Percentiles rank a stretch among this genome's conserved stretches.
Conservation (phyloP, 2,888 invertebrate species). For the Tricholauxania praeusta region DNA sequence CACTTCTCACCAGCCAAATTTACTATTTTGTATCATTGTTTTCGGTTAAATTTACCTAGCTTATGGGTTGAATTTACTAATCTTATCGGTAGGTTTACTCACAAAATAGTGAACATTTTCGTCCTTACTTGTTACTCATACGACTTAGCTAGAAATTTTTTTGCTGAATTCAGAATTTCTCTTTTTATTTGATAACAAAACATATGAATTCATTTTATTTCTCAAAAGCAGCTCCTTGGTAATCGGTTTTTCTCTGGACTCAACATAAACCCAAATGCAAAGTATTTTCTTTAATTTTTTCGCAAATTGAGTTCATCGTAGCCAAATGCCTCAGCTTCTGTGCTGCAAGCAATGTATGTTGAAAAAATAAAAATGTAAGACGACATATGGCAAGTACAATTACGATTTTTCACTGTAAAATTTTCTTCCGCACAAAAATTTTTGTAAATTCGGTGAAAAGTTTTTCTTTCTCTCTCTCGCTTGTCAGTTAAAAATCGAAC, state of each 20-base stretch:
- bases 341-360: neutral
- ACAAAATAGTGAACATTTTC: no score
- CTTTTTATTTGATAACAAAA: no score
- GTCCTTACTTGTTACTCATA: no score
- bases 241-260: neutral
- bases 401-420: conserved; percentile 9
- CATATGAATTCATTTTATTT: conserved; percentile 22
- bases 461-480: conserved; percentile 21
- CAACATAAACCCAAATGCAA: conserved; percentile 6
- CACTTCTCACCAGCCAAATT: no score
- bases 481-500: conserved; percentile 49
- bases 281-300: neutral
- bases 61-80: no score
- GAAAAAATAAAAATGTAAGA: no score
- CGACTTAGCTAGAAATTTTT: no score
- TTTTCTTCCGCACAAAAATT: conserved; percentile 21
- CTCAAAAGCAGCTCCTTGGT: conserved; percentile 8
- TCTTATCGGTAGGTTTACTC: no score
- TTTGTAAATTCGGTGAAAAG: neutral
- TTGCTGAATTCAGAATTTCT: no score
- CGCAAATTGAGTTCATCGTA: conserved; percentile 19
- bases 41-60: no score
- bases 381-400: no score
- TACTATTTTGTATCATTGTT: no score
- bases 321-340: conserved; percentile 13